Percentiles rank a stretch among this genome's conserved stretches.
These are phyloP conservation scores for Sporophila hypoxantha DNA, from an alignment of 2,113 vertebrate genomes.

Conservation along the genomic window DNA sequence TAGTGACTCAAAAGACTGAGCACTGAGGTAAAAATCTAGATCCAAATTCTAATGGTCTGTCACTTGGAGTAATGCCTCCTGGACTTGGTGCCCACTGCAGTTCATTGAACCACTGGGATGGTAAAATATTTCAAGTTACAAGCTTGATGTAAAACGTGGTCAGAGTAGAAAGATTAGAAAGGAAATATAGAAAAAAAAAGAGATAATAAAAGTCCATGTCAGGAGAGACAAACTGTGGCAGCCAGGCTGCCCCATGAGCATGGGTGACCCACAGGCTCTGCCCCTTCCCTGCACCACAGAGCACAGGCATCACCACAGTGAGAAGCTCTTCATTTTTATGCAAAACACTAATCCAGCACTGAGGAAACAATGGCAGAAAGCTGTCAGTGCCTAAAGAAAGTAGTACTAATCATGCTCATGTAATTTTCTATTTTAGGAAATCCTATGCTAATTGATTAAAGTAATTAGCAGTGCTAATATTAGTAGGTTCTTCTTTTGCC, in stretches of 20 bases:
- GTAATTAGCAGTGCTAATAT: not conserved
- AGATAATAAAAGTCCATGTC: not conserved
- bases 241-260: not conserved
- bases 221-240: not conserved
- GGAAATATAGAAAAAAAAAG: not conserved
- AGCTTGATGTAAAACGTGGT: not conserved
- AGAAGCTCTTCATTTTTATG: not conserved
- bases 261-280: accelerated
- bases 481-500: not conserved
- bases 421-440: not conserved
- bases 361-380: not conserved
- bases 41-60: not conserved
- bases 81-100: not conserved
- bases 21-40: not conserved
- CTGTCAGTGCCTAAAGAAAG: not conserved
- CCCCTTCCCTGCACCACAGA: not conserved
- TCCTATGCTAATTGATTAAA: not conserved
- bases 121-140: not conserved
- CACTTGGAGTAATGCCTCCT: not conserved
- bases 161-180: not conserved
- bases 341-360: not conserved
- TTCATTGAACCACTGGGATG: not conserved
- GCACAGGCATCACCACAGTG: not conserved
- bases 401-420: not conserved
- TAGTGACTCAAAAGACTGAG: not conserved